These are phyloP conservation scores for Iguana delicatissima DNA, from an alignment of 2,797 vertebrate species.

Conservation along the genomic window DNA sequence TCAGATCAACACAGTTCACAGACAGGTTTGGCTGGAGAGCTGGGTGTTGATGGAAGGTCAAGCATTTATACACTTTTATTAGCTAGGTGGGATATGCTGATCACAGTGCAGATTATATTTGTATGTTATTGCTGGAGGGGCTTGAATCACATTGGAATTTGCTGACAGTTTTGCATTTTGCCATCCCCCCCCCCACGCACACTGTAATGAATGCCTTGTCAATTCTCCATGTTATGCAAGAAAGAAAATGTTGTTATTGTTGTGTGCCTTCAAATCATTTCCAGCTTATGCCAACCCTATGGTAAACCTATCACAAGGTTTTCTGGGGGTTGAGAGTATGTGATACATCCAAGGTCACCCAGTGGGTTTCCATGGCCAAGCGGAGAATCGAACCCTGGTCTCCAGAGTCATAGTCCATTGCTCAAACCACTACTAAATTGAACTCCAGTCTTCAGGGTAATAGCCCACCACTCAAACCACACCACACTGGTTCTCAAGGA, in stretches of 20 bases:
- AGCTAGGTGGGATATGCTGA: conserved; percentile 49
- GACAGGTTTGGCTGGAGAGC: conserved; percentile 59
- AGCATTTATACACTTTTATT: conserved; percentile 62
- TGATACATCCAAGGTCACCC: no score
- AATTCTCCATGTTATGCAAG: neutral
- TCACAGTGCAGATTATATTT: conserved; percentile 31
- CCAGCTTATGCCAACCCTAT: no score
- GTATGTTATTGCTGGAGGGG: neutral
- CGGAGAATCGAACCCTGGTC: no score
- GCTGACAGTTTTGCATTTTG: conserved; percentile 30
- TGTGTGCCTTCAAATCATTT: no score
- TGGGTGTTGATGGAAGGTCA: conserved; percentile 59
- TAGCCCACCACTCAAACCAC: no score
- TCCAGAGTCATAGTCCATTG: no score
- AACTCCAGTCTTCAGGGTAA: no score
- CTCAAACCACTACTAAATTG: no score
- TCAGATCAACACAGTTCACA: conserved; percentile 53
- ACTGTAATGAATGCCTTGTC: neutral
- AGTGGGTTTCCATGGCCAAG: no score
- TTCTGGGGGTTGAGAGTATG: no score
- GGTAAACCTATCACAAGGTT: no score
- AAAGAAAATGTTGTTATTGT: neutral
- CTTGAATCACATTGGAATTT: neutral
- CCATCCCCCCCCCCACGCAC: neutral
- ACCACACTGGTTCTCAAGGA: neutral